These are phyloP conservation scores for Batillaria attramentaria DNA, from an alignment of 1,140 invertebrate genomes.

Conservation along the genomic window DNA sequence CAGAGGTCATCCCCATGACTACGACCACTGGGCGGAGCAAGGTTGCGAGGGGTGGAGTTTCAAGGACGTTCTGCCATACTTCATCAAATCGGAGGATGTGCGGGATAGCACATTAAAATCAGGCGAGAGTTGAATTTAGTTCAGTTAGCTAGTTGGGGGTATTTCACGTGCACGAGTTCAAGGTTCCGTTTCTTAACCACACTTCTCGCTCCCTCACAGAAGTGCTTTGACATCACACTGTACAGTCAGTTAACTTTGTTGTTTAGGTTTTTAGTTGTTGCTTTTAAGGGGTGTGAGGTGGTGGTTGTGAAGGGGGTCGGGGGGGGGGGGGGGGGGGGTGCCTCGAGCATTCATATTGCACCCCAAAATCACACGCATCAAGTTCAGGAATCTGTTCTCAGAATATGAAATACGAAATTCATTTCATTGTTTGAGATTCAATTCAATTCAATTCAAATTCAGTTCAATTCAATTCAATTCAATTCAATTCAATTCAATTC, in stretches of 20 bases:
- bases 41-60: slow-evolving; percentile 94
- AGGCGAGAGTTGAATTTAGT: no score
- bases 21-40: slow-evolving; percentile 89
- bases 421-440: no score
- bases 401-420: no score
- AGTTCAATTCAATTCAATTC: no score
- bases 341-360: no score
- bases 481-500: no score
- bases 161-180: background rate
- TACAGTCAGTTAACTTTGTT: background rate
- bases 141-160: background rate
- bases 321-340: no score
- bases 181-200: background rate
- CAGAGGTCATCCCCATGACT: slow-evolving; percentile 91
- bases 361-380: no score
- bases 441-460: no score
- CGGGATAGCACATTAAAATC: slow-evolving; percentile 12
- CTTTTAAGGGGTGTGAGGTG: no score
- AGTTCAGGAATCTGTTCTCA: no score
- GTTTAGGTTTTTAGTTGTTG: background rate
- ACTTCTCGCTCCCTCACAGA: background rate
- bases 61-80: slow-evolving; percentile 88
- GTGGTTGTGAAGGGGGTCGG: no score
- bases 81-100: slow-evolving; percentile 82
- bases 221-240: background rate